Conservation (phyloP, 2,888 invertebrate genomes). For the Spatulosminthurus flaviceps region DNA sequence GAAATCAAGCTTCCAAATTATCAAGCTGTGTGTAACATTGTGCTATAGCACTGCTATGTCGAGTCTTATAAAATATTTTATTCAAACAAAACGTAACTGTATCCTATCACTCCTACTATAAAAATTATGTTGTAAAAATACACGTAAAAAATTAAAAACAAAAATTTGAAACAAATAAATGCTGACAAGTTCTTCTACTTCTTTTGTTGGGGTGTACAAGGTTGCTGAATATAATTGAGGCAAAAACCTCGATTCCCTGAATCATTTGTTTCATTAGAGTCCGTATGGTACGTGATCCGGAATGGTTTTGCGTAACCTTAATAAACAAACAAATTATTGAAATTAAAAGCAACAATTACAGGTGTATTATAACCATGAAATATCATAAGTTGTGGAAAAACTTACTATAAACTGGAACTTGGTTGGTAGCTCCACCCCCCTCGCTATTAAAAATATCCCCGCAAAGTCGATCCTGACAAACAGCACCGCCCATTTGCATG, state of each 20-base stretch:
- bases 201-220: conserved; percentile 72
- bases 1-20: no score
- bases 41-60: no score
- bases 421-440: conserved; percentile 71
- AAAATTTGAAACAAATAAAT: no score
- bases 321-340: conserved; percentile 61
- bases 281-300: conserved; percentile 80
- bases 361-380: background rate
- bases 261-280: conserved; percentile 79
- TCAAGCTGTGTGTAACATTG: no score
- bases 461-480: conserved; percentile 82
- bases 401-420: conserved; percentile 79
- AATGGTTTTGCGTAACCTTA: conserved; percentile 84
- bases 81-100: no score
- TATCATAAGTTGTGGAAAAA: no score
- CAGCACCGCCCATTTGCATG: conserved; percentile 68
- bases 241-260: conserved; percentile 80
- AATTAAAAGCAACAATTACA: background rate
- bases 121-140: no score
- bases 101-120: no score
- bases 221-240: conserved; percentile 84
- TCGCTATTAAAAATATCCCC: conserved; percentile 83
- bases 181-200: background rate
- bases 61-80: no score
- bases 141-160: no score